These are phyloP conservation scores for Promerops cafer DNA, from an alignment of 2,113 vertebrate species.

Conservation along the genomic window DNA sequence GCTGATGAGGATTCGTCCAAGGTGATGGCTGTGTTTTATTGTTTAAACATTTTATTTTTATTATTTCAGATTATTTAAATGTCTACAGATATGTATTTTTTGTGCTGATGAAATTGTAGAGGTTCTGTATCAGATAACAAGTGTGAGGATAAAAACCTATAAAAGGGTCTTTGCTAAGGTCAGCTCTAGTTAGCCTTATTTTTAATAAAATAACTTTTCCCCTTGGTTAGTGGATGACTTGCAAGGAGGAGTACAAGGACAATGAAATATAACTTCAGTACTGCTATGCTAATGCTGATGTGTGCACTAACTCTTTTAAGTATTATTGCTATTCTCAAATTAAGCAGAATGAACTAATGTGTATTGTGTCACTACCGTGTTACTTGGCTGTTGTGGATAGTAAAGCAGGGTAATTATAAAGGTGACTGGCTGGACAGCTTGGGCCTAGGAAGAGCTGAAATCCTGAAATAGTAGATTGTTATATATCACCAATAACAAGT, in stretches of 20 bases:
- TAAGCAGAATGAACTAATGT: neutral
- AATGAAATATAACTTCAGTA: neutral
- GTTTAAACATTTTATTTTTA: neutral
- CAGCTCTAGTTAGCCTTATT: neutral
- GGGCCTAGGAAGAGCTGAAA: neutral
- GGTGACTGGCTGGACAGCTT: neutral
- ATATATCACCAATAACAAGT: neutral
- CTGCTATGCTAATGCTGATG: neutral
- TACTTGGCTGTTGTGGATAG: neutral
- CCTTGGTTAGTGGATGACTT: neutral
- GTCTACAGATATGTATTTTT: neutral
- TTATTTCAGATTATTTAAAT: neutral
- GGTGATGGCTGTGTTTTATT: slow-evolving; percentile 29
- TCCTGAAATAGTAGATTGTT: neutral
- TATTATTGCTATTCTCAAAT: neutral
- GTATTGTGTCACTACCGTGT: neutral
- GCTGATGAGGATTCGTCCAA: slow-evolving; percentile 69
- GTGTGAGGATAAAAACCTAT: neutral
- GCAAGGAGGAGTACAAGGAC: neutral
- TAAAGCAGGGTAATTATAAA: neutral
- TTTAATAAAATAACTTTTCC: neutral
- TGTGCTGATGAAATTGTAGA: neutral
- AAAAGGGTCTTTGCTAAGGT: neutral
- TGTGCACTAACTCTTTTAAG: neutral
- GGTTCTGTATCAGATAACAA: neutral